Evolutionary conservation across 2,113 vertebrate genomes (phyloP), one percentile per base, ranked within the genome.

Genomic region (Zosterops borbonicus): DNA sequence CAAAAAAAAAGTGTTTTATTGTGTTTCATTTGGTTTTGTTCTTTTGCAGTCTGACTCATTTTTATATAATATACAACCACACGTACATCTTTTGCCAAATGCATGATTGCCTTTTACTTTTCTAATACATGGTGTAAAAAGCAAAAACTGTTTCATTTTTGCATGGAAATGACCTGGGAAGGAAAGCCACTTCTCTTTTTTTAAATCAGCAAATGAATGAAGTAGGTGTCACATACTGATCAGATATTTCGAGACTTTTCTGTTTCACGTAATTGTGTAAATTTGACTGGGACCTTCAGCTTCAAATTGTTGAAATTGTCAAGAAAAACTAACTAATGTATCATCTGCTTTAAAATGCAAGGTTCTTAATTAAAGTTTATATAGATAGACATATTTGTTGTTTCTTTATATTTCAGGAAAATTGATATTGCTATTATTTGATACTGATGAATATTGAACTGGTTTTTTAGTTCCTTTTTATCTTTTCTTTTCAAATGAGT

Each of bases 101-200:
- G 99, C 98, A 99, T 99, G 98, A 98, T 98, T 97, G 98, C 98
- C 98, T 99, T 99, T 98, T 98, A 97, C 96, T 98, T 98, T 98
- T 97, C 90, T 97, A 97, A 96, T 94, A 95, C 96, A 89, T 94
- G 91, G 90, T 98, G 95, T 98, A 97, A 95, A 92, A 96, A 98
- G 76, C 95, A 97, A 97, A 97, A 98, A 89, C 83, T 93, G 41
- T 92, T 94, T 93, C 84, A 97, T 98, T 97, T 98, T 98, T 98
- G 98, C 98, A 98, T 99, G 98, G 98, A 98, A 96, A 93, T 96
- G 46, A 98, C 97, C 96, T 75, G 90, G 94, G 95, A 97, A 96
- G 71, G 96, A 95, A 92, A 94, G 16, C 39, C 79, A 80, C 87
- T 89, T 97, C 95, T 96, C 64, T 94, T 96, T 97, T 97, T 98